Base-by-base conservation (phyloP, 2,113 vertebrate genomes). In the Sapajus apella region DNA sequence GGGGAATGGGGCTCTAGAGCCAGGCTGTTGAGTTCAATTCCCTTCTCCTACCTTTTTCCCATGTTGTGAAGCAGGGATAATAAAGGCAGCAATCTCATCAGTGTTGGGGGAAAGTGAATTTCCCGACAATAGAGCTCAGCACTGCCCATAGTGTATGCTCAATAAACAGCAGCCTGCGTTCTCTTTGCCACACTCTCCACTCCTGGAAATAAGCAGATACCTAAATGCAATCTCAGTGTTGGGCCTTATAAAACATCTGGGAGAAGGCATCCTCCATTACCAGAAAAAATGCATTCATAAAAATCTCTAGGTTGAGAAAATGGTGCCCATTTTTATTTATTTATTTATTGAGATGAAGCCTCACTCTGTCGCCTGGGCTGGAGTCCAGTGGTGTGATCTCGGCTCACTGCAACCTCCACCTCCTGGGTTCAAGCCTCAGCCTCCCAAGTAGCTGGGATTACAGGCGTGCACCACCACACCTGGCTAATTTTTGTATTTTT, bases 111-210 rank as follows among this genome's bases (percentile, higher is more conserved):
- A 75, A 40, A 43, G 37, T 32, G 52, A 32, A 27, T 52, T 58
- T 7, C 81, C 40, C 40, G 20, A 5, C 6, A 27, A 5, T 8
- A 56, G 56, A 75, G 27, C 56, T 40, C 47, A 58, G 45, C 0
- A 0, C 13, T 14, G 47, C 47, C 70, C 35, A 0, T 6, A 7
- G 21, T 12, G 10, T 3, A 4, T 47, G 43, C 75, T 61, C 37
- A 17, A 13, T 8, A 20, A 37, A n/a, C 3, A n/a, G 45, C 52
- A 25, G 25, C 50, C 18, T 5, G 20, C 7, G 0, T 58, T 16
- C 23, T 8, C 43, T 43, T n/a, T 3, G 3, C 13, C 0, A 45
- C 4, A 0, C 40, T 6, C 8, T 68, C 7, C 7, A 2, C 16
- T 20, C 50, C 52, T 11, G 9, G 43, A 90, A 40, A 21, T 16